Conservation (phyloP, 1,140 invertebrate species). For the Drosophila suzukii region DNA sequence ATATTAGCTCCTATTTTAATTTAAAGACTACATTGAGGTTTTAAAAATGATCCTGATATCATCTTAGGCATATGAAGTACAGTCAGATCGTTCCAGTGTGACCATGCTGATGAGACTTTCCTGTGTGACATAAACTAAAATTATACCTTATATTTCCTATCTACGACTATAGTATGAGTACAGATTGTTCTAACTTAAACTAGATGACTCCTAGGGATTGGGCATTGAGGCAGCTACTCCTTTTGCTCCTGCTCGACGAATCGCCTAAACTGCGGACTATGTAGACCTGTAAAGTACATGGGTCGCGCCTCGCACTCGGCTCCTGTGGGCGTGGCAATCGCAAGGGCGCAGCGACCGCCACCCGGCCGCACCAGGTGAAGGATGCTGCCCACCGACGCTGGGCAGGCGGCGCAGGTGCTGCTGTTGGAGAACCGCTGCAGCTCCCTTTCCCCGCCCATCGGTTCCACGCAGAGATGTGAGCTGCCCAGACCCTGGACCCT, state of each 20-base stretch:
- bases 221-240: not conserved
- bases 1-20: not conserved
- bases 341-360: constrained; percentile 59
- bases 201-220: not conserved
- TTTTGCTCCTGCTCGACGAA: constrained; percentile 53
- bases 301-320: constrained; percentile 21
- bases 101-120: not conserved
- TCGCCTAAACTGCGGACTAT: constrained; percentile 26
- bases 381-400: constrained; percentile 51
- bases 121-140: not conserved
- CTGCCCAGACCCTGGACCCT: constrained; percentile 23
- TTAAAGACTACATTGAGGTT: not conserved
- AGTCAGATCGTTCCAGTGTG: constrained; percentile 3
- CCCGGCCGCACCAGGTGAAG: constrained; percentile 53
- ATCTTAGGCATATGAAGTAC: constrained; percentile 1
- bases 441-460: not conserved
- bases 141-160: not conserved
- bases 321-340: constrained; percentile 65
- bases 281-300: constrained; percentile 63
- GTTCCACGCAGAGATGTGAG: constrained; percentile 36
- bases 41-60: not conserved
- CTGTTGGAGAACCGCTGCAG: constrained; percentile 19
- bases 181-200: constrained; percentile 10
- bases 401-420: constrained; percentile 49
- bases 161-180: not conserved